These are phyloP conservation scores for Chrysolina americana DNA, from an alignment of 2,888 invertebrate species.

Conservation along the genomic window DNA sequence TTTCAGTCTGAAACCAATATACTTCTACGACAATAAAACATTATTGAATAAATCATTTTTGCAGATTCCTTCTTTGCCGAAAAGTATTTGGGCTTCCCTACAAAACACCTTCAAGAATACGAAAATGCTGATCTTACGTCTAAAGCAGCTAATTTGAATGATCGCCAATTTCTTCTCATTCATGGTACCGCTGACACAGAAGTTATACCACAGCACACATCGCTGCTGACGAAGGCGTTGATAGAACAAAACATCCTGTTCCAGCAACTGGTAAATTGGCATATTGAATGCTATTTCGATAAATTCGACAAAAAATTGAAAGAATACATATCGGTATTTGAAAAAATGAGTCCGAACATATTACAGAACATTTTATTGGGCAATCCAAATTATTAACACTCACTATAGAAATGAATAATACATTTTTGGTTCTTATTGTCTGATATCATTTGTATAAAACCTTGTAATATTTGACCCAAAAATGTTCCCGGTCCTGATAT, in stretches of 20 bases:
- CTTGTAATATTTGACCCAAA: too few relatives aligned
- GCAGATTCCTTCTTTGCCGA: constrained; percentile 92
- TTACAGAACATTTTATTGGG: too few relatives aligned
- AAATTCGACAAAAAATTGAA: too few relatives aligned
- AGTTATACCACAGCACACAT: constrained; percentile 90
- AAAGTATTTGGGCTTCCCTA: constrained; percentile 84
- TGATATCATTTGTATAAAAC: too few relatives aligned
- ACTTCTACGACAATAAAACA: neutral
- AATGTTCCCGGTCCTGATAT: too few relatives aligned
- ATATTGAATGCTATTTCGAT: neutral
- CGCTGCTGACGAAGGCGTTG: constrained; percentile 87
- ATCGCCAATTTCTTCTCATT: constrained; percentile 77
- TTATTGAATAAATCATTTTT: neutral
- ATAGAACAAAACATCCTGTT: constrained; percentile 87
- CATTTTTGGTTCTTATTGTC: too few relatives aligned
- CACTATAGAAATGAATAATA: too few relatives aligned
- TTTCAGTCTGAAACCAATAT: too few relatives aligned
- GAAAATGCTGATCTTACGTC: constrained; percentile 85
- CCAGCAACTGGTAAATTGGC: constrained; percentile 80
- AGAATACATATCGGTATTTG: too few relatives aligned
- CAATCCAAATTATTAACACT: too few relatives aligned
- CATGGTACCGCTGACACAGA: constrained; percentile 90
- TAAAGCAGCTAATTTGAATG: constrained; percentile 83
- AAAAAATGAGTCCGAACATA: too few relatives aligned
- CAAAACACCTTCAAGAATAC: constrained; percentile 79